Conservation (phyloP, 2,797 vertebrate species). For the Schizopygopsis malacanthus region DNA sequence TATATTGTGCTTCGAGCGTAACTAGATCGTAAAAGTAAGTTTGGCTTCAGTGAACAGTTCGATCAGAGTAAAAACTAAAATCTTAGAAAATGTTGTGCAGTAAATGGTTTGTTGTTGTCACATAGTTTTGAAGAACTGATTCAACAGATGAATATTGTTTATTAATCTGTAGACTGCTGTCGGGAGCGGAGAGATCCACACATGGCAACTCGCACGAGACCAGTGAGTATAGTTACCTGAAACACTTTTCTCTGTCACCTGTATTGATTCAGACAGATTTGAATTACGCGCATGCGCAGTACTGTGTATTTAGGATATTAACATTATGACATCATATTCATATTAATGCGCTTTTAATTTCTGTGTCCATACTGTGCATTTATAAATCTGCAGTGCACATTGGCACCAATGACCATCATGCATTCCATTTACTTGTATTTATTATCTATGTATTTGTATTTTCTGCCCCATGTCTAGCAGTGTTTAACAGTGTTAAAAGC, state of each 20-base stretch:
- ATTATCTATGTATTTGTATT: neutral
- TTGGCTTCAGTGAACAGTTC: neutral
- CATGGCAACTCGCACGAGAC: slow-evolving; percentile 81
- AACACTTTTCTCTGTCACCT: neutral
- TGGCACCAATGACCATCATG: neutral
- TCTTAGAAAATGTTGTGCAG: neutral
- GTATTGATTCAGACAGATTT: neutral
- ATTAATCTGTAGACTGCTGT: neutral
- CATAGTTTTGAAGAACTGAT: neutral
- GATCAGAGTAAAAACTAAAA: neutral
- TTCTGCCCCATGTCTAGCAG: neutral
- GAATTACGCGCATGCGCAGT: neutral
- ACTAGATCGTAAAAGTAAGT: neutral
- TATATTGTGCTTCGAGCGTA: neutral
- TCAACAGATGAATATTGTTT: neutral
- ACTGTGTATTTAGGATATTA: neutral
- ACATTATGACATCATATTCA: neutral
- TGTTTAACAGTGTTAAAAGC: neutral
- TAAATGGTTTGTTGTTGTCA: neutral
- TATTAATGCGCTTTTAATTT: neutral
- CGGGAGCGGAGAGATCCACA: slow-evolving; percentile 1
- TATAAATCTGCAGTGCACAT: neutral
- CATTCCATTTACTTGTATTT: neutral
- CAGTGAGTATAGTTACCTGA: slow-evolving; percentile 74
- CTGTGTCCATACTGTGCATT: neutral